A percentile compares a stretch with the other conserved stretches of the same genome.
phyloP scores from a whole-genome alignment of 2,797 vertebrate genomes.

The Lithobates sylvaticus region DNA sequence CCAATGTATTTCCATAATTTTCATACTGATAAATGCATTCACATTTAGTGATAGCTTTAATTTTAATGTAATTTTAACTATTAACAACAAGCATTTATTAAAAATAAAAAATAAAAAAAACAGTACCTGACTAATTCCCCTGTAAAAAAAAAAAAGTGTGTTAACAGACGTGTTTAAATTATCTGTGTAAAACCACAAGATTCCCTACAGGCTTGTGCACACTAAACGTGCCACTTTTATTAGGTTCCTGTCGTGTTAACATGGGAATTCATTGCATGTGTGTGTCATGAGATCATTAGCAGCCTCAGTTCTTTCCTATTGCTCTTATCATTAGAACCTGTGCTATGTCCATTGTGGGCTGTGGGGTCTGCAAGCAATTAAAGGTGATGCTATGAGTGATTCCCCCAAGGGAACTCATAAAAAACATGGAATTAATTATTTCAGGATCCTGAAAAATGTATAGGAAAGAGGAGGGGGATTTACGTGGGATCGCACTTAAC shows the following conservation, averaged over 20 bases:
- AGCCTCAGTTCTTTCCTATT: slow-evolving; percentile 16
- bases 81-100: no score
- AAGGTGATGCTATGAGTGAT: slow-evolving; percentile 32
- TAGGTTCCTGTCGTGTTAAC: neutral
- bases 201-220: neutral
- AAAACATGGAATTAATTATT: slow-evolving; percentile 36
- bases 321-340: slow-evolving; percentile 5
- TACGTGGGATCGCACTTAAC: slow-evolving; percentile 26
- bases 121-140: neutral
- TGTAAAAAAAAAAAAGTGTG: no score
- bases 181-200: neutral
- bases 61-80: no score
- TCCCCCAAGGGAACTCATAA: neutral
- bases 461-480: slow-evolving; percentile 8
- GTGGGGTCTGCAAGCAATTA: slow-evolving; percentile 53
- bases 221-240: neutral
- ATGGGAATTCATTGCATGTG: neutral
- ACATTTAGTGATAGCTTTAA: no score
- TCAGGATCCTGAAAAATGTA: slow-evolving; percentile 52
- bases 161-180: neutral
- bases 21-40: no score
- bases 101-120: neutral
- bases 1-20: no score
- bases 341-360: neutral
- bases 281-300: slow-evolving; percentile 29